phyloP scores from a whole-genome alignment of 2,797 vertebrate species.

The Acanthurus tractus region DNA sequence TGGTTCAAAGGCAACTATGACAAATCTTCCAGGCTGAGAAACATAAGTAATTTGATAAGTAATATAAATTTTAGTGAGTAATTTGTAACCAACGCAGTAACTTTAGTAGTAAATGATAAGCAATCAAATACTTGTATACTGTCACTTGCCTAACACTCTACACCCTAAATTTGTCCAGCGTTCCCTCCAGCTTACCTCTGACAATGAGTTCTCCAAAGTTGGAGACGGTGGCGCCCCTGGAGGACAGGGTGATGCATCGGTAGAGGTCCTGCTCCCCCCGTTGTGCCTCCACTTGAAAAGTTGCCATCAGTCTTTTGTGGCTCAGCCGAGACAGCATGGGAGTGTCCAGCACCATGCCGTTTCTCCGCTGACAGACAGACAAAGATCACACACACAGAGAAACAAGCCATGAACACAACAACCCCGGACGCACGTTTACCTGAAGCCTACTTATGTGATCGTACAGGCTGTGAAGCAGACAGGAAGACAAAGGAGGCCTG shows the following conservation, averaged over 20 bases:
- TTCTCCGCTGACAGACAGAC: slow-evolving; percentile 86
- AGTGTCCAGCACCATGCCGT: slow-evolving; percentile 82
- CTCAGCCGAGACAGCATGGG: slow-evolving; percentile 88
- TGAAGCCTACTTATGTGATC: slow-evolving; percentile 48
- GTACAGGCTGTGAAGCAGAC: slow-evolving; percentile 39
- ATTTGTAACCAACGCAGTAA: too few relatives aligned
- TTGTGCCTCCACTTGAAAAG: slow-evolving; percentile 90
- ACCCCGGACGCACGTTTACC: slow-evolving; percentile 34
- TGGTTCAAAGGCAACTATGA: too few relatives aligned
- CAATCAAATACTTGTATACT: too few relatives aligned
- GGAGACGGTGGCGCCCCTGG: slow-evolving; percentile 90
- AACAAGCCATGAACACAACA: slow-evolving; percentile 22
- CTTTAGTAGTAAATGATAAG: too few relatives aligned
- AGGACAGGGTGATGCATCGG: slow-evolving; percentile 92
- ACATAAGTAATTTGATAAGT: neutral
- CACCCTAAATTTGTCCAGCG: neutral
- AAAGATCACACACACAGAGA: slow-evolving; percentile 41
- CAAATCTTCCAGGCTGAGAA: neutral
- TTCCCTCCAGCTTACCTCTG: slow-evolving; percentile 86
- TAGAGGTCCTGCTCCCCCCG: slow-evolving; percentile 92
- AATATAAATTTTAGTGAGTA: neutral
- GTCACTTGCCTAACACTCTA: too few relatives aligned
- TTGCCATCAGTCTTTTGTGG: slow-evolving; percentile 92
- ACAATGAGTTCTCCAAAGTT: slow-evolving; percentile 97
- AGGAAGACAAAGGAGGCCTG: slow-evolving; percentile 51